Conservation (phyloP, 1,140 invertebrate species). For the Drosophila triauraria region DNA sequence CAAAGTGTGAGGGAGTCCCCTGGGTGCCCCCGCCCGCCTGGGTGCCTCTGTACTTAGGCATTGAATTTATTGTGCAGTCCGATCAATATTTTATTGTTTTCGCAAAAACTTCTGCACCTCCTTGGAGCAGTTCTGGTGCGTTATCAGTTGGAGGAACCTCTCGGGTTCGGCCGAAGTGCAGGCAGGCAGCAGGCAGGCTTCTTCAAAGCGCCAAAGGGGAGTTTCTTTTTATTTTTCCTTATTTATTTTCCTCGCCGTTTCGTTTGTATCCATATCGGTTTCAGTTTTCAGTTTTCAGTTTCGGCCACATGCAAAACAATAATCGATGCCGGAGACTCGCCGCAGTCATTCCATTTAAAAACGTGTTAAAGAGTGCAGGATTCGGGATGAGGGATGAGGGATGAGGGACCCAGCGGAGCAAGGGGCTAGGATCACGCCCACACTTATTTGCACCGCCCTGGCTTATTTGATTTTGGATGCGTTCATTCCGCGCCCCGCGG, state of each 20-base stretch:
- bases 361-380: constrained; percentile 74
- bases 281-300: constrained; percentile 46
- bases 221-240: background rate
- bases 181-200: constrained; percentile 39
- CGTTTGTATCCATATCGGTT: constrained; percentile 43
- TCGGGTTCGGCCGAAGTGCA: constrained; percentile 37
- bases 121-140: constrained; percentile 56
- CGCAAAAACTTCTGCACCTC: constrained; percentile 71
- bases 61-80: constrained; percentile 75
- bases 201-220: constrained; percentile 63
- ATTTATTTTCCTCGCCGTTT: background rate
- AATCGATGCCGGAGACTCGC: constrained; percentile 64
- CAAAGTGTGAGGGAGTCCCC: constrained; percentile 78
- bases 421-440: constrained; percentile 58
- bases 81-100: constrained; percentile 78
- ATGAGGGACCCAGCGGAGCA: too few relatives aligned
- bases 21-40: background rate
- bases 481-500: constrained; percentile 69
- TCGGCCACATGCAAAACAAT: constrained; percentile 76
- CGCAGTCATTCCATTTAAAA: constrained; percentile 71
- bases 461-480: constrained; percentile 82
- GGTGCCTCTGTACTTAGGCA: constrained; percentile 71
- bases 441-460: constrained; percentile 57
- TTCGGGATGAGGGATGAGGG: background rate
- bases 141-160: constrained; percentile 56